These are phyloP conservation scores for Cosmia pyralina DNA, from an alignment of 2,888 invertebrate species.

Conservation along the genomic window DNA sequence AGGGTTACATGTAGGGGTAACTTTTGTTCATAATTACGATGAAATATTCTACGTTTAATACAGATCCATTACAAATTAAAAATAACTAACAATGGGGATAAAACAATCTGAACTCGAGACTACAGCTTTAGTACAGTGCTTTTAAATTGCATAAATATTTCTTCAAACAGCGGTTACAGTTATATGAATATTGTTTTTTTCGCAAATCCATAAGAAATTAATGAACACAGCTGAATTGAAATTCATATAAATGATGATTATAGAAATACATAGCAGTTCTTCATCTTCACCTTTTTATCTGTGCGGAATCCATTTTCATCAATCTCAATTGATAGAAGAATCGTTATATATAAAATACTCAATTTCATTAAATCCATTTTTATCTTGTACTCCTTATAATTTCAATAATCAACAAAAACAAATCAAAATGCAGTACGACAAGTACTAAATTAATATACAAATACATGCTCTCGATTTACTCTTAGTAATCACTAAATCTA, in stretches of 20 bases:
- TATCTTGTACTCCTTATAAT: conserved; percentile 39
- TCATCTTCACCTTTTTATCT: conserved; percentile 14
- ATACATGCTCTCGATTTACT: conserved; percentile 62
- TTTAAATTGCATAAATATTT: conserved; percentile 16
- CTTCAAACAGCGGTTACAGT: conserved; percentile 1
- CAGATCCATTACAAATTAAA: conserved; percentile 44
- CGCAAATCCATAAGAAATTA: conserved; percentile 17
- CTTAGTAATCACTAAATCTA: conserved; percentile 60
- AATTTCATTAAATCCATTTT: conserved; percentile 34
- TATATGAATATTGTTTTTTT: not conserved
- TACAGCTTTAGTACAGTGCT: conserved; percentile 4
- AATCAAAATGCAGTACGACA: conserved; percentile 60
- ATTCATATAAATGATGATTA: conserved; percentile 20
- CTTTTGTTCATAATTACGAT: conserved; percentile 51
- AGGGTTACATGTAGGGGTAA: conserved; percentile 66
- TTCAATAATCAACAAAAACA: conserved; percentile 61
- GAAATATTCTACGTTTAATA: conserved; percentile 39
- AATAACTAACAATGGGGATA: conserved; percentile 31
- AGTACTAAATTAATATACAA: conserved; percentile 64
- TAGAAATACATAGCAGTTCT: conserved; percentile 21
- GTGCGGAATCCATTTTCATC: conserved; percentile 29
- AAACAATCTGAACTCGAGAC: conserved; percentile 34
- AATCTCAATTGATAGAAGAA: conserved; percentile 20
- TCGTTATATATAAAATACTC: conserved; percentile 36
- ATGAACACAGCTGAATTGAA: conserved; percentile 8